Evolutionary conservation across 2,113 vertebrate species (phyloP).

Genomic region (Anhinga rufa): DNA sequence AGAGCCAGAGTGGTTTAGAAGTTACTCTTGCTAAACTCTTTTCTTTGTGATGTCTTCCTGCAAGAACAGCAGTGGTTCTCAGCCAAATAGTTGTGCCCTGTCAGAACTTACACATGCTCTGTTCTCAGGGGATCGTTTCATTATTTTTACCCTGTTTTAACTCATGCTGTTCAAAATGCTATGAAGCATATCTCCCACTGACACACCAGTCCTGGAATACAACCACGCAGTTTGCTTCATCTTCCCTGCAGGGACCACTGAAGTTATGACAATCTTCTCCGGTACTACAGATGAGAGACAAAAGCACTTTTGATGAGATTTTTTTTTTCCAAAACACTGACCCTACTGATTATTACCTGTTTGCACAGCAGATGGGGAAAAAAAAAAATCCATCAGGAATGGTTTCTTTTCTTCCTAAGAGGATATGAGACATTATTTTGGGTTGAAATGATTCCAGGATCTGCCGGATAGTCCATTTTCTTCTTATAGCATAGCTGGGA

Average conservation of each 20-base stretch:
- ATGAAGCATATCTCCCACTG: not conserved
- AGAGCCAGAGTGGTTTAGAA: not conserved
- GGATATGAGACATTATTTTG: not conserved
- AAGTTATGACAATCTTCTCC: not conserved
- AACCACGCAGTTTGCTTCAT: not conserved
- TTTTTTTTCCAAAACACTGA: not conserved
- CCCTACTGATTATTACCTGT: not conserved
- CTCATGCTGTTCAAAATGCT: not conserved
- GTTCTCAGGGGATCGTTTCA: not conserved
- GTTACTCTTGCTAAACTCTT: not conserved
- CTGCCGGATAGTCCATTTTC: not conserved
- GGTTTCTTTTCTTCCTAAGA: not conserved
- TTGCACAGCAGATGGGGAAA: not conserved
- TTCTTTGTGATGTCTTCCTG: not conserved
- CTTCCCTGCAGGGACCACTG: not conserved
- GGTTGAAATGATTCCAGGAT: not conserved
- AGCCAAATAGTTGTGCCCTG: not conserved
- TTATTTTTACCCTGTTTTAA: not conserved
- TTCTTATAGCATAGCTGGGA: not conserved
- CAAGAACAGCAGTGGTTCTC: not conserved
- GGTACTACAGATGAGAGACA: not conserved
- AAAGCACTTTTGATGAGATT: not conserved
- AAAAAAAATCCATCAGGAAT: not conserved
- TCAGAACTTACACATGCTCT: not conserved
- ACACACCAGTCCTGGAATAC: not conserved